Percentiles rank a stretch among this genome's conserved stretches.
Evolutionary conservation across 2,888 invertebrate genomes (phyloP).

Genomic region (Panzeria rudis): DNA sequence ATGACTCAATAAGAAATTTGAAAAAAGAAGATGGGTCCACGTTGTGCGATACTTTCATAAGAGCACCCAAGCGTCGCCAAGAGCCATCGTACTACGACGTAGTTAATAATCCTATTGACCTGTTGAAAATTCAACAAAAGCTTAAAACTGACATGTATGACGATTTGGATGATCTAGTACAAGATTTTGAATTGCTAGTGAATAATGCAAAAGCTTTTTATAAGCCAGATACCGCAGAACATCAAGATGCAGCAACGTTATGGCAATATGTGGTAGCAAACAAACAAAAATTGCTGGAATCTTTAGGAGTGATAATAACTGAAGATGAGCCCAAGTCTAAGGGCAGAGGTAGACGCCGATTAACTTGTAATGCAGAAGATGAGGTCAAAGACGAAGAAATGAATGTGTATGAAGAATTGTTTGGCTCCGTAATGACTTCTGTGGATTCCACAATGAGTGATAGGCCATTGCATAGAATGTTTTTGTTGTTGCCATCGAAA

Average conservation of each 20-base stretch:
- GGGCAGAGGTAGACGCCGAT: constrained; percentile 80
- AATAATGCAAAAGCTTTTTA: constrained; percentile 98
- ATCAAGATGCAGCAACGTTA: constrained; percentile 93
- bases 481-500: constrained; percentile 96
- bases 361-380: constrained; percentile 81
- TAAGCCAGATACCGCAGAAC: constrained; percentile 92
- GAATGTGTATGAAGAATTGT: constrained; percentile 93
- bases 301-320: constrained; percentile 78
- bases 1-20: constrained; percentile 94
- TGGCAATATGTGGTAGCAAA: constrained; percentile 91
- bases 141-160: constrained; percentile 98
- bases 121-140: constrained; percentile 96
- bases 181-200: constrained; percentile 95
- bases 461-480: constrained; percentile 92
- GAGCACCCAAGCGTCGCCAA: constrained; percentile 96
- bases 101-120: constrained; percentile 96
- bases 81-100: constrained; percentile 96
- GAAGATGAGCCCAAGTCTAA: constrained; percentile 81
- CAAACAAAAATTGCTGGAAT: constrained; percentile 81
- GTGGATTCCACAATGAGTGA: constrained; percentile 88
- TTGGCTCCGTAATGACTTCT: constrained; percentile 93
- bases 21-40: constrained; percentile 96
- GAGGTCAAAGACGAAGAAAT: constrained; percentile 88
- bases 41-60: constrained; percentile 96
- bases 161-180: constrained; percentile 94